Evolutionary conservation across 2,888 invertebrate species (phyloP), one percentile per base, ranked within the genome.

Genomic region (Carabus problematicus): DNA sequence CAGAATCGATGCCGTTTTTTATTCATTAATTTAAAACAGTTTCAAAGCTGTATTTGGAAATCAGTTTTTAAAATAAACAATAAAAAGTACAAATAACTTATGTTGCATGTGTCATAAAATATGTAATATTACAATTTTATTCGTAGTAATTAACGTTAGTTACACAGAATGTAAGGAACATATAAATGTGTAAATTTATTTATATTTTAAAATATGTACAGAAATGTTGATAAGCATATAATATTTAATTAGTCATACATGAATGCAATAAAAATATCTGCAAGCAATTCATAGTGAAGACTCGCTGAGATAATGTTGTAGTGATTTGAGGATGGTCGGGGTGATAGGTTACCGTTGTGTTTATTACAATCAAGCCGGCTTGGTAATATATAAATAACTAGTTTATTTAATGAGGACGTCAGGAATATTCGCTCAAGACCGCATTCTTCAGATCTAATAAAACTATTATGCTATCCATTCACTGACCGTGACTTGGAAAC

Each of bases 401-500:
- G 41, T 45, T n/a, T 58, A 58, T 58, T 41, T 59, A 59, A 18
- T 18, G 59, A 59, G 59, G 59, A 59, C 59, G 43, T 41, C 52
- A 54, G 49, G 63, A 63, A 52, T 63, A 63, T 63, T 52, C 16
- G 41, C 16, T 63, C 52, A 63, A 54, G 52, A 63, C 63, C 63
- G 54, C 63, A 63, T 63, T 63, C 63, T 63, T 63, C 39, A 43
- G 3, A 11, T 11, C 12, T 45, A n/a, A 60, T 42, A 60, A 60
- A 43, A 62, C 12, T 58, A 58, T 41, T 43, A 59, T 59, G 3
- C 12, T 59, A 59, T 59, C 52, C 52, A 52, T 52, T 52, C 52
- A 52, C 52, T 56, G 56, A 29, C 56, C 56, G 56, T 56, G 56
- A 56, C 56, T 56, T 40, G 56, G 56, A 56, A 56, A 56, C 40